Evolutionary conservation across 2,797 vertebrate genomes (phyloP).

Genomic region (Lerista edwardsae): DNA sequence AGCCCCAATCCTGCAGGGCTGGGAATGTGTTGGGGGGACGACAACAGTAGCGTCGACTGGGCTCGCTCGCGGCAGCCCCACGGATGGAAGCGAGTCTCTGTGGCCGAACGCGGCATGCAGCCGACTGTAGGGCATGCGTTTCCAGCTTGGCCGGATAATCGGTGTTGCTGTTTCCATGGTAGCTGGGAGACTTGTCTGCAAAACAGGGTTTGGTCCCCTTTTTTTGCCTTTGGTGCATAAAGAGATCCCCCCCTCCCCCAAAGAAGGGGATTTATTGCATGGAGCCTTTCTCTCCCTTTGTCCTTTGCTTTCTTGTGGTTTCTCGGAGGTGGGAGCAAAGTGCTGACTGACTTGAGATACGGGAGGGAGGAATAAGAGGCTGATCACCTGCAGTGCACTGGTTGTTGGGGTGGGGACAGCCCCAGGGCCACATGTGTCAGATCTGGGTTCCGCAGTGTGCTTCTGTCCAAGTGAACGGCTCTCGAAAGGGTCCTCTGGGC

Average conservation of each 20-base stretch:
- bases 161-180: conserved; percentile 8
- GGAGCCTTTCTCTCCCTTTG: not conserved
- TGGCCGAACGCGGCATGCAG: conserved; percentile 16
- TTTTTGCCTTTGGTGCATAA: too few species aligned
- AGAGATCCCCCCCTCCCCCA: not conserved
- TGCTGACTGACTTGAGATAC: too few species aligned
- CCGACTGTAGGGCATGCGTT: not conserved
- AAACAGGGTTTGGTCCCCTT: not conserved
- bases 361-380: not conserved
- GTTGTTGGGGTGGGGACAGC: not conserved
- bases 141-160: not conserved
- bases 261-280: not conserved
- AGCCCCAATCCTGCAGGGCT: too few species aligned
- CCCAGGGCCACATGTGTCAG: not conserved
- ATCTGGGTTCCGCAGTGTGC: not conserved
- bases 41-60: not conserved
- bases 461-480: not conserved
- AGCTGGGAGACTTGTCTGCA: not conserved
- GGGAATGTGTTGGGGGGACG: not conserved
- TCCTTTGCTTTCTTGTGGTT: not conserved
- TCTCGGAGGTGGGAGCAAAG: not conserved
- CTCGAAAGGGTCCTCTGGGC: not conserved
- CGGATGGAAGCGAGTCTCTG: not conserved
- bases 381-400: not conserved
- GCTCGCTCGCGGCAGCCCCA: not conserved